These are phyloP conservation scores for Bubo bubo DNA, from an alignment of 2,113 vertebrate genomes.

Conservation along the genomic window DNA sequence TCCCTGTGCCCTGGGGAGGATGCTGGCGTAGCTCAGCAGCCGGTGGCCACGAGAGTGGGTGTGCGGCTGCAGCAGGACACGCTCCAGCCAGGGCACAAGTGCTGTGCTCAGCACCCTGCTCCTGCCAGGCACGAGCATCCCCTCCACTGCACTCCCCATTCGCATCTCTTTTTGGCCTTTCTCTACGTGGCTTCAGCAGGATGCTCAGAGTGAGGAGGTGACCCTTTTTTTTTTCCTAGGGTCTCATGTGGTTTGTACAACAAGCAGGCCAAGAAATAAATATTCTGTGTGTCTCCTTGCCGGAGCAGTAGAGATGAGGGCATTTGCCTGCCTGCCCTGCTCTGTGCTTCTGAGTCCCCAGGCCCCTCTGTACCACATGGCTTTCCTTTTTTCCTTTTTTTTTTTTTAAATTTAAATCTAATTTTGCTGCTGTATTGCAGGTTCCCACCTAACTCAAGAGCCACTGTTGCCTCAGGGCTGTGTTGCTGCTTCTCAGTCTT, in stretches of 20 bases:
- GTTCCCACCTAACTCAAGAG: not conserved
- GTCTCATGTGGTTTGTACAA: not conserved
- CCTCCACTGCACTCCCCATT: not conserved
- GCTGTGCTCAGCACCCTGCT: not conserved
- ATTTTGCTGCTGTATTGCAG: conserved; percentile 21
- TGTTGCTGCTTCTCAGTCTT: conserved; percentile 12
- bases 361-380: not conserved
- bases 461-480: conserved; percentile 10
- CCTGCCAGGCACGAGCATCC: not conserved
- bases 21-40: not conserved
- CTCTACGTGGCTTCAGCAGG: not conserved
- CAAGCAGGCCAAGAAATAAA: not conserved
- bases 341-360: not conserved
- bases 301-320: not conserved
- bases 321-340: not conserved
- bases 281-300: not conserved
- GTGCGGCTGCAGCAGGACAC: accelerated
- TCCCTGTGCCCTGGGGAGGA: not conserved
- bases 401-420: not conserved
- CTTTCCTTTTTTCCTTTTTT: too few species aligned
- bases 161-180: not conserved
- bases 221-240: not conserved
- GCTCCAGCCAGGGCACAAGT: not conserved
- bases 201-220: not conserved
- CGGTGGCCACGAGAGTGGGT: accelerated